phyloP scores from a whole-genome alignment of 1,140 invertebrate species.

The Ridgeia piscesae region DNA sequence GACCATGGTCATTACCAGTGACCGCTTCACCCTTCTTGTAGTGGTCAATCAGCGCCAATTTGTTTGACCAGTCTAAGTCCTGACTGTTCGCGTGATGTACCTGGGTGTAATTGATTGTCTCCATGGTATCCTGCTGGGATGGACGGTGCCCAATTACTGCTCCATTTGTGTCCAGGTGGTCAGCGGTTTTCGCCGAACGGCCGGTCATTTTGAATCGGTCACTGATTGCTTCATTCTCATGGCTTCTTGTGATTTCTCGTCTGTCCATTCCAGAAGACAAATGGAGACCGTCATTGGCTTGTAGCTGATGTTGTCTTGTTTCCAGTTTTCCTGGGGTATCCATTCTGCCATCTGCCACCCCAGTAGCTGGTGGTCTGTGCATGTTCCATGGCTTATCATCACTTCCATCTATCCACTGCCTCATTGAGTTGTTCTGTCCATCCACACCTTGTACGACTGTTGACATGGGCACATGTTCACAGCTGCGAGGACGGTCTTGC shows the following conservation, averaged over 20 bases:
- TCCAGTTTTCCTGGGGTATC: background rate
- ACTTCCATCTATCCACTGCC: background rate
- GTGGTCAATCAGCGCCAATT: background rate
- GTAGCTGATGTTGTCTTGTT: background rate
- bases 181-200: background rate
- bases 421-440: background rate
- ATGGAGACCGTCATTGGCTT: background rate
- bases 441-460: background rate
- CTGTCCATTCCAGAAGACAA: background rate
- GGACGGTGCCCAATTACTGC: background rate
- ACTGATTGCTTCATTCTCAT: background rate
- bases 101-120: background rate
- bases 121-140: background rate
- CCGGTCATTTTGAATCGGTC: background rate
- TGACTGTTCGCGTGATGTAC: background rate
- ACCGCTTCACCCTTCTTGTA: background rate
- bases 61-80: background rate
- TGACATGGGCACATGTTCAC: background rate
- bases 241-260: background rate
- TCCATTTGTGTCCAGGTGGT: background rate
- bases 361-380: background rate
- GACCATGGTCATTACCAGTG: background rate
- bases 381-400: background rate
- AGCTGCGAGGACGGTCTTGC: background rate
- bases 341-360: background rate